phyloP scores from a whole-genome alignment of 2,797 vertebrate genomes.

The Sebastes hubbsi region DNA sequence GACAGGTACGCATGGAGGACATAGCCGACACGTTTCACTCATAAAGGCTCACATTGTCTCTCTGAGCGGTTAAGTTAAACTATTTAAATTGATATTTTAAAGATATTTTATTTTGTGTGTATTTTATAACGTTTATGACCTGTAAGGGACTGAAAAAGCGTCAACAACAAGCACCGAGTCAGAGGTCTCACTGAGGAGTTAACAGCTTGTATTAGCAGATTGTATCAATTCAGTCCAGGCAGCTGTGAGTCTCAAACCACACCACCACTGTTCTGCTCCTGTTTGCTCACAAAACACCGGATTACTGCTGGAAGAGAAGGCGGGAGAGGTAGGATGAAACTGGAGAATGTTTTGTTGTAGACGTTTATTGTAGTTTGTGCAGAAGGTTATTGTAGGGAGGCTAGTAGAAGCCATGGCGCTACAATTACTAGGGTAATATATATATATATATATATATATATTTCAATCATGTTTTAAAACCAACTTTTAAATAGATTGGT shows the following conservation, averaged over 20 bases:
- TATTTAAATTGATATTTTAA: not conserved
- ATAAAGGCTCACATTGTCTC: accelerated
- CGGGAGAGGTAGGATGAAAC: conserved; percentile 37
- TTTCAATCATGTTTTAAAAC: too few species aligned
- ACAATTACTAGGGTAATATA: not conserved
- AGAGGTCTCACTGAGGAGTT: not conserved
- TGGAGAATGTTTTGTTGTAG: not conserved
- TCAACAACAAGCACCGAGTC: not conserved
- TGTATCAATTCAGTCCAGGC: not conserved
- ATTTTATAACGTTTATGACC: not conserved
- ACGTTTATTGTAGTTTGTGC: not conserved
- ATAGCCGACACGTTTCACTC: too few species aligned
- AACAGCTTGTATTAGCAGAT: not conserved
- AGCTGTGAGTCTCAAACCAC: not conserved
- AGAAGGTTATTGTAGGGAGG: too few species aligned
- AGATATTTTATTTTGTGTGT: not conserved
- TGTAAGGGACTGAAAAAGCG: not conserved
- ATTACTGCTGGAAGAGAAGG: not conserved
- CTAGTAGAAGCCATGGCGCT: too few species aligned
- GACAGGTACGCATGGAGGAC: not conserved
- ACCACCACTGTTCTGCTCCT: not conserved
- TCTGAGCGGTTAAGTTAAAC: not conserved
- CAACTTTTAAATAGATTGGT: too few species aligned
- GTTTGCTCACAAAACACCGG: not conserved
- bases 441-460: too few species aligned